Base-by-base conservation (phyloP, 2,113 vertebrate genomes). In the Daphoenositta chrysoptera region DNA sequence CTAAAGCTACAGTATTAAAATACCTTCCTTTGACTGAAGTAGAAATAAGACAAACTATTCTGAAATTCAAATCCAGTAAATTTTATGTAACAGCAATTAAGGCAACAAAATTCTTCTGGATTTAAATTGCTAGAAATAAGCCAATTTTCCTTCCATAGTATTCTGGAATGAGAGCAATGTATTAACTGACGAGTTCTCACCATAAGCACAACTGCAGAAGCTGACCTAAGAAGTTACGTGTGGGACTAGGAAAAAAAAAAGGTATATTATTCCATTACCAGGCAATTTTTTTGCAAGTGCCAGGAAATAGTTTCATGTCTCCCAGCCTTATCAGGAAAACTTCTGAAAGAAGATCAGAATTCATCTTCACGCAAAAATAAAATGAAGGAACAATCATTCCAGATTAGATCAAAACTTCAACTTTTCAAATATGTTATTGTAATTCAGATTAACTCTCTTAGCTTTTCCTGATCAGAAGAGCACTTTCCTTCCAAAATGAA, bases 21-120 rank as follows among this genome's bases (percentile, higher is more conserved):
- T 82, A 65, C 9, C 48, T 82, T 47, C 51, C 58, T 80, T 82
- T 89, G 76, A 87, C 31, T 89, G 76, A 89, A 93, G 53, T 21
- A 89, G 54, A 90, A 89, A 92, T 23, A 90, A 93, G 37, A 11
- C 35, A 64, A 81, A 80, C 18, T 93, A 56, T 50, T 53, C 65
- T 65, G 51, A 81, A 84, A 95, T 77, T 91, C 71, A 86, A 93
- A 94, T 85, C 63, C 51, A 69, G 54, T n/a, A 85, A 72, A 86
- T 86, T 91, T 80, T 85, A 87, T 57, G 33, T 68, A 91, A 82
- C 20, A 90, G 69, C 72, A 89, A 89, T 94, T 87, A 91, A 68
- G 44, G 56, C 30, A 85, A 78, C 13, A 19, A 60, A 86, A 65
- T 24, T 71, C 63, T 45, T 61, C 40, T 47, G 33, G 54, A 88